Evolutionary conservation across 2,797 vertebrate genomes (phyloP).

Genomic region (Bryconaethiops microstoma): DNA sequence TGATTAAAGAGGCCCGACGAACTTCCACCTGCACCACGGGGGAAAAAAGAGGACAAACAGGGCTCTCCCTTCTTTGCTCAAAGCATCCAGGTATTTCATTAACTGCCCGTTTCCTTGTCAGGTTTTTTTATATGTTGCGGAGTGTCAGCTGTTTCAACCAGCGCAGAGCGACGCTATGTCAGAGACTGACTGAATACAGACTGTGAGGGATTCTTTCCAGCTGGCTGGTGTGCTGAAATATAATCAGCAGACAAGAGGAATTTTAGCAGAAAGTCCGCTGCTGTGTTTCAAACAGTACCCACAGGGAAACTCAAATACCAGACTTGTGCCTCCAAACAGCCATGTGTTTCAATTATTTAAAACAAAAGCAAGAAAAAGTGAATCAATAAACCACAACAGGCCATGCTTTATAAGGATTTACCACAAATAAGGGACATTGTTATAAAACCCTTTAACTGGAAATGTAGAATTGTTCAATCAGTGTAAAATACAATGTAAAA

Average conservation of each 20-base stretch:
- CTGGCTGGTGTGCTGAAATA: background rate
- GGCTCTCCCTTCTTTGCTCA: conserved; percentile 23
- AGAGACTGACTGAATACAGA: conserved; percentile 3
- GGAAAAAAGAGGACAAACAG: conserved; percentile 59
- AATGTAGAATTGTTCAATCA: too few relatives aligned
- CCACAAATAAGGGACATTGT: too few relatives aligned
- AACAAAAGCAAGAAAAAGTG: too few relatives aligned
- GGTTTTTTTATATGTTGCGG: conserved; percentile 20
- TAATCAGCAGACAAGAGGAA: conserved; percentile 1
- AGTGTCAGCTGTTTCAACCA: conserved; percentile 25
- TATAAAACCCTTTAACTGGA: too few relatives aligned
- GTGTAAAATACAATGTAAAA: too few relatives aligned
- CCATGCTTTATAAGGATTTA: too few relatives aligned
- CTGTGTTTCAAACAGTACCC: background rate
- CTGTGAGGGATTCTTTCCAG: conserved; percentile 7
- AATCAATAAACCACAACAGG: too few relatives aligned
- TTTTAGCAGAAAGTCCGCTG: background rate
- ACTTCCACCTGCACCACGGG: conserved; percentile 63
- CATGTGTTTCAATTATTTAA: background rate
- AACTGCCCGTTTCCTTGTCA: conserved; percentile 28
- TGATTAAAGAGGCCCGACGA: conserved; percentile 76
- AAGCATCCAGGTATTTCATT: conserved; percentile 24
- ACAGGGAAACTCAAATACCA: background rate
- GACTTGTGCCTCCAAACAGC: background rate
- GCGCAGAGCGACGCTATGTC: background rate